phyloP scores from a whole-genome alignment of 2,113 vertebrate genomes.

The Rallus limicola region DNA sequence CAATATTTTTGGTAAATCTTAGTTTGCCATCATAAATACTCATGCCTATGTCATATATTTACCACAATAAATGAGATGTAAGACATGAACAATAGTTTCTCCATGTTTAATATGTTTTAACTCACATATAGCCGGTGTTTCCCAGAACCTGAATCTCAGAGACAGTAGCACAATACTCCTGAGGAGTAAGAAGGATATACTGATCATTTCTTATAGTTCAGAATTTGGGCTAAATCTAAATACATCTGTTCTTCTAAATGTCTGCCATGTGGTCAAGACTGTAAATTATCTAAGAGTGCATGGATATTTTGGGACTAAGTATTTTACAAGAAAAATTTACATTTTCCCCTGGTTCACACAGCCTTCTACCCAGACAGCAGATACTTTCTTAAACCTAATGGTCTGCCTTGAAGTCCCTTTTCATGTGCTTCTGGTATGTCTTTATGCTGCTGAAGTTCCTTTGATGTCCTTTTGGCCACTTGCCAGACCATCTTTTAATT shows the following conservation, averaged over 20 bases:
- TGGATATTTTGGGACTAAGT: not conserved
- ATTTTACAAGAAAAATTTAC: not conserved
- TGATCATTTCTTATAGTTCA: not conserved
- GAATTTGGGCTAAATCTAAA: not conserved
- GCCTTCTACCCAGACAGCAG: not conserved
- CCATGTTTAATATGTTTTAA: not conserved
- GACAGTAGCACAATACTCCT: not conserved
- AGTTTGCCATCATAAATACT: not conserved
- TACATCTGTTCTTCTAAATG: not conserved
- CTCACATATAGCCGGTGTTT: not conserved
- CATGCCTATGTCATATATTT: not conserved
- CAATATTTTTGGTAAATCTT: not conserved
- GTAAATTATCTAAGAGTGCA: not conserved
- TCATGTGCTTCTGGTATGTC: not conserved
- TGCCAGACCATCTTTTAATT: constrained; percentile 39
- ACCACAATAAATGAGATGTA: not conserved
- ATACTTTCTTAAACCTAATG: not conserved
- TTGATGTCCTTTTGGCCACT: constrained; percentile 30
- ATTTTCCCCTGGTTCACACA: not conserved
- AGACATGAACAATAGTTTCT: not conserved
- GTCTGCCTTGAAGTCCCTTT: not conserved
- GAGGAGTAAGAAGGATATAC: not conserved
- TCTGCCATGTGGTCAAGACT: not conserved
- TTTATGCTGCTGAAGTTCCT: constrained; percentile 21
- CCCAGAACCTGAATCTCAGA: not conserved